Evolutionary conservation across 2,113 vertebrate species (phyloP), one percentile per base, ranked within the genome.

Genomic region (pig (Sus scrofa)): DNA sequence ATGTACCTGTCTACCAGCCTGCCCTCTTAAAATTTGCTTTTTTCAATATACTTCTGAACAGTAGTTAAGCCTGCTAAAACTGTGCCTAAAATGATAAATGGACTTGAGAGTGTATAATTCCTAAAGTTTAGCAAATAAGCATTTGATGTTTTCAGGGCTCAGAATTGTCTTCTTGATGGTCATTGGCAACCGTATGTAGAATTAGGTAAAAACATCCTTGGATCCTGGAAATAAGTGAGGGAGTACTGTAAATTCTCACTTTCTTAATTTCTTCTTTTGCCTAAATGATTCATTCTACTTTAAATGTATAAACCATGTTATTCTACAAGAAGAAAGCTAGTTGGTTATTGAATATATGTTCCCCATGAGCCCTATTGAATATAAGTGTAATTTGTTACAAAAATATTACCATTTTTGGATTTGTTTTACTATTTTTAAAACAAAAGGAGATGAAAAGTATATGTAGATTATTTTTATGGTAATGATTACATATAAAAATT

Each of bases 341-440:
- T 58, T 24, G 1, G 7, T 56, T 84, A 75, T n/a, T 20, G 60
- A 83, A 54, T 60, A 71, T 30, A n/a, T 56, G 50, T 44, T 88
- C 84, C 26, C 20, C 39, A 1, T 63, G 65, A 85, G 6, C 14
- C 37, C 50, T 73, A 68, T 79, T 67, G 65, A 79, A 68, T 70
- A 3, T 60, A 65, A 93, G 8, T 86, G 6, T 77, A 71, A 91
- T 65, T 77, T 93, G 44, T 26, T 89, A 34, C 65, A 52, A 6
- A 89, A 44, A 52, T 34, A 15, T 65, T 91, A 60, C 27, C 1
- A 62, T 86, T 74, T 71, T 34, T 73, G 34, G 52, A 68, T 44
- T 81, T 74, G 74, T 85, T 86, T 86, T 89, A 62, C 32, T 13
- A 24, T 60, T 71, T 95, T 68, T 30, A 86, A 78, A 94, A 44